phyloP scores from a whole-genome alignment of 1,140 invertebrate species.

The Argopecten irradians region DNA sequence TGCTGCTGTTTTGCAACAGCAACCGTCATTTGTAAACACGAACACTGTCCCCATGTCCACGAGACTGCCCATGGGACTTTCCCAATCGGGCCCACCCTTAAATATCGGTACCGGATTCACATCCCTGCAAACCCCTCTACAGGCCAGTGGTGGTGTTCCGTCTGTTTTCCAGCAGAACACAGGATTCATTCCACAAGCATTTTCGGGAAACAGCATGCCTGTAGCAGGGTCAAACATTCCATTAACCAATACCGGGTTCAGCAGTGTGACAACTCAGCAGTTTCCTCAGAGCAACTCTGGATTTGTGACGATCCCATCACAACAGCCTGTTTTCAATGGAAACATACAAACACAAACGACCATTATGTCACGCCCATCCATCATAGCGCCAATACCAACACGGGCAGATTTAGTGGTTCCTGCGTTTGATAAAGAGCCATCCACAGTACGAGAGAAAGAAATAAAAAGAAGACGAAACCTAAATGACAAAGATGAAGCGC shows the following conservation, averaged over 20 bases:
- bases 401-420: neutral
- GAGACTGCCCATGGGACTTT: too few relatives aligned
- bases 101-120: neutral
- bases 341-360: neutral
- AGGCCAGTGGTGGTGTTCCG: neutral
- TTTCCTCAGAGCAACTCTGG: neutral
- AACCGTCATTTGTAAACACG: neutral
- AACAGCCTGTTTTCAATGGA: neutral
- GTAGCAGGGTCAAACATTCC: neutral
- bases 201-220: neutral
- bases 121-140: neutral
- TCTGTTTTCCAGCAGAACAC: neutral
- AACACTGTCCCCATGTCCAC: too few relatives aligned
- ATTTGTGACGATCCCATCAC: neutral
- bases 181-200: neutral
- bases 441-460: neutral
- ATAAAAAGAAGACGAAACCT: neutral
- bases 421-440: neutral
- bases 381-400: neutral
- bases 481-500: neutral
- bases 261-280: neutral
- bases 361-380: neutral
- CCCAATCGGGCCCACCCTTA: neutral
- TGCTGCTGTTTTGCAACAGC: neutral
- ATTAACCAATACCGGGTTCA: neutral